Conservation (phyloP, 2,888 invertebrate genomes). For the Folsomia manolachei region DNA sequence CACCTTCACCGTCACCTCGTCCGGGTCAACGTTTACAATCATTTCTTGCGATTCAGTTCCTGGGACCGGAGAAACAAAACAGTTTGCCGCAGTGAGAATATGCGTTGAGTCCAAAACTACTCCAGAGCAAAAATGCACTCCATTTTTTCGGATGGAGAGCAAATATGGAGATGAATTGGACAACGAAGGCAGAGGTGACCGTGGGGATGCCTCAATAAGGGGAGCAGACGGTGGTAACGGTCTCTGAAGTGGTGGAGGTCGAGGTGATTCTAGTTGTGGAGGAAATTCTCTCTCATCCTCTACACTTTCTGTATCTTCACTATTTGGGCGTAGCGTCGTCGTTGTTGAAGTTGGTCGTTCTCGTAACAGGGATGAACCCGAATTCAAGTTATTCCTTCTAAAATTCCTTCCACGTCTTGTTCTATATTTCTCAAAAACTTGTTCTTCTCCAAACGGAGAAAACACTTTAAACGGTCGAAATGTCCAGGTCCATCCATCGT, state of each 20-base stretch:
- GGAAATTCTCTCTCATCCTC: background rate
- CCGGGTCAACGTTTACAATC: background rate
- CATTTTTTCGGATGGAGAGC: background rate
- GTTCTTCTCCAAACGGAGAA: background rate
- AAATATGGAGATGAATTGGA: background rate
- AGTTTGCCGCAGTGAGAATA: background rate
- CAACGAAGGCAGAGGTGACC: background rate
- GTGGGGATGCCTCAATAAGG: background rate
- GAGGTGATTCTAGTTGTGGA: background rate
- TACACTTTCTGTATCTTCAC: background rate
- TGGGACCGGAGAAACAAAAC: background rate
- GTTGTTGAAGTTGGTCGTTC: background rate
- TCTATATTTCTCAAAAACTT: background rate
- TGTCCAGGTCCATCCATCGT: background rate
- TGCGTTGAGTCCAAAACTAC: background rate
- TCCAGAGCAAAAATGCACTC: background rate
- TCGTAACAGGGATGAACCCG: too few relatives aligned
- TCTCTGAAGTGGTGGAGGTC: background rate
- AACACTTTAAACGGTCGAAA: background rate
- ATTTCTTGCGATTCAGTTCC: background rate
- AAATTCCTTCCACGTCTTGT: background rate
- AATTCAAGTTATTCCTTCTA: background rate
- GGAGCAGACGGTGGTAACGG: background rate
- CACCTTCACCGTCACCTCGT: background rate
- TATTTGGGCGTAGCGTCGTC: background rate